Evolutionary conservation across 2,113 vertebrate genomes (phyloP), one percentile per base, ranked within the genome.

Genomic region (Gymnogyps californianus): DNA sequence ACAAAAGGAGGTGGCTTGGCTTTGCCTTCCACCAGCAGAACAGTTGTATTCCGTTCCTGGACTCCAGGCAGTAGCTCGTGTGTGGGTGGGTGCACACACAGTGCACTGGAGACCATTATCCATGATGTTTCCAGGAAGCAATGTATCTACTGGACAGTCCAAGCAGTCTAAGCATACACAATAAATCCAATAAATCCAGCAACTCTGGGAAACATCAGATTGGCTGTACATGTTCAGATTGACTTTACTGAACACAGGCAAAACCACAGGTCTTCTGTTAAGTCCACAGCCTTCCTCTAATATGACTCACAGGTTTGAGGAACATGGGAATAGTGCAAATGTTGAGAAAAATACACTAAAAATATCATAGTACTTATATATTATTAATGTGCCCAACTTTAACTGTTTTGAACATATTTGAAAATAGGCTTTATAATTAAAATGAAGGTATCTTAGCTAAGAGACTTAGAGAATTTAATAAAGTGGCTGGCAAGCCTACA

Each of bases 401-500:
- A 83, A 34, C 49, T 81, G 13, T 22, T 92, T 74, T 64, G 49
- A 40, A 57, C 11, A 9, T 47, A 49, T 44, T 80, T 89, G 66
- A 79, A 96, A 89, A 59, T 46, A 24, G 21, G 32, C 13, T 46
- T 77, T 62, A 42, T 25, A 58, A 20, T 61, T 55, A 87, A 92
- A 95, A 77, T 47, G 5, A 86, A 93, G 22, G 31, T 86, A 46
- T 40, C 47, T 95, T 95, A 42, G n/a, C 42, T 95, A 49, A 47
- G 74, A 93, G 92, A 90, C 21, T 69, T 72, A 36, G 78, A 96
- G 25, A 44, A 55, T 96, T 96, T 97, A 96, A 87, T 95, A 57
- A 92, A 32, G 40, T 70, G 47, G 17, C 22, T 74, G 83, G 55
- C 25, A 94, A 80, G 19, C 36, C 49, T 55, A n/a, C 28, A 90